Base-by-base conservation (phyloP, 2,113 vertebrate genomes). In the Synchiropus splendidus region DNA sequence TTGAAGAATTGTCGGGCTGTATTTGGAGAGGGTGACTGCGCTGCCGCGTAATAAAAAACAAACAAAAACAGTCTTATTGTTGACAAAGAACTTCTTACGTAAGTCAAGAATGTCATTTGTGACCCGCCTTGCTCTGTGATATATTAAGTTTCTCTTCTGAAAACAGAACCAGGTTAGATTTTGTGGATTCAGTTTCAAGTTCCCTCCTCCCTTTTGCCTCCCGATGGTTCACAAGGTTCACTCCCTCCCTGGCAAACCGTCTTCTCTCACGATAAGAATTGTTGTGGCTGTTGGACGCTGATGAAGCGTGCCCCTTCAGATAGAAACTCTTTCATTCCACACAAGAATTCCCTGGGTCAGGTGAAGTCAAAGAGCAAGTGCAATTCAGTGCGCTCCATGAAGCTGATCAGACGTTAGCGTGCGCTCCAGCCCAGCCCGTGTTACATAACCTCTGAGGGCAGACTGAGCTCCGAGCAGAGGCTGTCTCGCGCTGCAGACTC, bases 371-470 rank as follows among this genome's bases (percentile, higher is more conserved):
- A 50, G 70, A 53, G 18, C 45, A 60, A 42, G 6, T 75, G 66
- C 33, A 77, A 76, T 76, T 77, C 10, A 42, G 31, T 6, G 2
- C 27, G 12, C 18, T 38, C 31, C 18, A 14, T 9, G 3, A 5
- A 65, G 49, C 70, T 67, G 81, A 69, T 75, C 50, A 67, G 58
- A 57, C 31, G 6, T 15, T 2, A 47, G 45, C 53, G 4, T 58
- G 46, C 18, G 37, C 42, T 30, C 42, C 13, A 31, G 53, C 44
- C 42, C 15, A 41, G 38, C 18, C 31, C 40, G 36, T 31, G 55
- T 83, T 84, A 43, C 67, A 58, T 79, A 85, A 84, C 60, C 45
- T 49, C 34, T 5, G 16, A 42, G 45, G 37, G 42, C 42, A 72
- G 70, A 78, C 64, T 38, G 61, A 56, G 58, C n/a, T n/a, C n/a